Conservation (phyloP, 2,113 vertebrate genomes). For the Indicator indicator region DNA sequence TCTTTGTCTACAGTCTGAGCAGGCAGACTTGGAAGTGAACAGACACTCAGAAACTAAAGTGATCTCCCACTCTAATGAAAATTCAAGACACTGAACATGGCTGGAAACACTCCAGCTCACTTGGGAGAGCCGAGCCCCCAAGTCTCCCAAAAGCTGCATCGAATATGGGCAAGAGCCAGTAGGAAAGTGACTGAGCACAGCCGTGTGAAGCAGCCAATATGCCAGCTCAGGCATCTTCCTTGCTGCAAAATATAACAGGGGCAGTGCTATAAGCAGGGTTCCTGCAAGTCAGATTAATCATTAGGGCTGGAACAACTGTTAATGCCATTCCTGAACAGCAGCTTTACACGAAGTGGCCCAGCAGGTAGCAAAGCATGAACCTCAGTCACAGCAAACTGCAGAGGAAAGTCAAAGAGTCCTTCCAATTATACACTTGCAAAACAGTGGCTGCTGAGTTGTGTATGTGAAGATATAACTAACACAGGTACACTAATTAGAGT, state of each 20-base stretch:
- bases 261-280: not conserved
- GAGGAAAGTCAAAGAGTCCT: not conserved
- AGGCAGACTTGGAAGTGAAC: not conserved
- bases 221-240: not conserved
- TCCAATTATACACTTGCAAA: not conserved
- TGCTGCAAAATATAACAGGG: not conserved
- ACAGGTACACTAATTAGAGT: not conserved
- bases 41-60: not conserved
- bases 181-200: not conserved
- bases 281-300: constrained; percentile 2
- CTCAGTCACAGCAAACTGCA: accelerated
- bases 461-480: not conserved
- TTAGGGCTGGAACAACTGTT: not conserved
- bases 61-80: not conserved
- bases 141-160: not conserved
- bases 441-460: not conserved
- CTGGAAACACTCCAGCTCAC: not conserved
- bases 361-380: not conserved
- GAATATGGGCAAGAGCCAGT: accelerated
- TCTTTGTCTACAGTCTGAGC: not conserved
- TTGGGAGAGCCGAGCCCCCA: not conserved
- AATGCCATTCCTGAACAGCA: not conserved
- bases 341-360: not conserved
- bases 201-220: not conserved
- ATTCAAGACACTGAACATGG: not conserved